phyloP scores from a whole-genome alignment of 2,797 vertebrate species.

The Cryptoprocta ferox region DNA sequence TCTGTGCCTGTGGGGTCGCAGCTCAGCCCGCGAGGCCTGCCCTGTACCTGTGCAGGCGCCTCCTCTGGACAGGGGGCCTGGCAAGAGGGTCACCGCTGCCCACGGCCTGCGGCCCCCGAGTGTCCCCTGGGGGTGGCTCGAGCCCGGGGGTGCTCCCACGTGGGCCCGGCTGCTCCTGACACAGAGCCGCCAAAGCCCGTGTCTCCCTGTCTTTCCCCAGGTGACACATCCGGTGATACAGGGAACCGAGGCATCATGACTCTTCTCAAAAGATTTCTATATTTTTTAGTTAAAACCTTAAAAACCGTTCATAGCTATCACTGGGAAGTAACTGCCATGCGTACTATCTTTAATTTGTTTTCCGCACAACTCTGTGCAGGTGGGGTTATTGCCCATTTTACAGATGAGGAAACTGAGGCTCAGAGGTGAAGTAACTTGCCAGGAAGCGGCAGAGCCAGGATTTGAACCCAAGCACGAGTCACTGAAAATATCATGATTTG shows the following conservation, averaged over 20 bases:
- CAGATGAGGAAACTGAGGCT: conserved; percentile 26
- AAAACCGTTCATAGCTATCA: not conserved
- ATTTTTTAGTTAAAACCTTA: not conserved
- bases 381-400: conserved; percentile 35
- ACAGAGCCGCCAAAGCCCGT: not conserved
- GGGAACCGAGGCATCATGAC: not conserved
- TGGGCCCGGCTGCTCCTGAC: not conserved
- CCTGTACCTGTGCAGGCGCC: not conserved
- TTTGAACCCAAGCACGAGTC: not conserved
- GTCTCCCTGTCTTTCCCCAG: conserved; percentile 30
- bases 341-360: not conserved
- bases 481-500: not conserved
- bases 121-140: not conserved
- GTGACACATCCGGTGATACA: conserved; percentile 39
- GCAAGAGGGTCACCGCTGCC: not conserved
- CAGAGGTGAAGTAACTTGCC: not conserved
- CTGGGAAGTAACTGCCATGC: not conserved
- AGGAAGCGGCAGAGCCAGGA: conserved; percentile 19
- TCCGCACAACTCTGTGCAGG: not conserved
- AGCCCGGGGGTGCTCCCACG: not conserved
- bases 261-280: not conserved
- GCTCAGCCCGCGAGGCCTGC: conserved; percentile 52
- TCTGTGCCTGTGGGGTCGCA: conserved; percentile 77
- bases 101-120: too few species aligned
- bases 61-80: not conserved